These are phyloP conservation scores for Triplophysa dalaica DNA, from an alignment of 2,113 vertebrate species.

Conservation along the genomic window DNA sequence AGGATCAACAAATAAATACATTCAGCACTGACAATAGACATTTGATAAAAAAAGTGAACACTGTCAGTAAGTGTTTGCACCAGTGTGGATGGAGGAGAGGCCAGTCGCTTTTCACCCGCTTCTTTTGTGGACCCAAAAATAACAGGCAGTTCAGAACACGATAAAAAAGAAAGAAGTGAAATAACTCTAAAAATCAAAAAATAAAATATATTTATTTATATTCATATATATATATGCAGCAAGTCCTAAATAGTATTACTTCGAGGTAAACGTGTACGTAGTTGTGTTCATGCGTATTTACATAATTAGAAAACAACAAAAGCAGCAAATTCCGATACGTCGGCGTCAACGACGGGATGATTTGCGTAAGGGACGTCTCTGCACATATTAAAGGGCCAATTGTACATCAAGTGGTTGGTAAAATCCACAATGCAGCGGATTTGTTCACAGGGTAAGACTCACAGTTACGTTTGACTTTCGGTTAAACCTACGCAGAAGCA, in stretches of 20 bases:
- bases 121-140: constrained; percentile 33
- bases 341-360: constrained; percentile 12
- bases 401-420: constrained; percentile 32
- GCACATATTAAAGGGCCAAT: constrained; percentile 18
- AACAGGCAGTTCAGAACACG: constrained; percentile 35
- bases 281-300: constrained; percentile 45
- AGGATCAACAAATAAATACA: constrained; percentile 91
- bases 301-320: constrained; percentile 21
- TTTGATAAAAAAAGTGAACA: constrained; percentile 89
- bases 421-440: constrained; percentile 27
- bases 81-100: constrained; percentile 80
- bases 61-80: constrained; percentile 88
- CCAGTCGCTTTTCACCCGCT: constrained; percentile 62
- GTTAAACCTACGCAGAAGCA: constrained; percentile 39
- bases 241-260: constrained; percentile 37
- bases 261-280: constrained; percentile 49
- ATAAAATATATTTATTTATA: constrained; percentile 36
- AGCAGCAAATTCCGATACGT: constrained; percentile 47
- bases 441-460: constrained; percentile 30
- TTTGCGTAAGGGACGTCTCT: constrained; percentile 26
- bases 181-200: neutral
- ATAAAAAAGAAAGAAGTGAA: constrained; percentile 7
- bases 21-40: constrained; percentile 87
- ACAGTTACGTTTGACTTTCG: neutral
- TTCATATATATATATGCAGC: constrained; percentile 33